Evolutionary conservation across 1,140 invertebrate species (phyloP).

Genomic region (Bombus pyrosoma): DNA sequence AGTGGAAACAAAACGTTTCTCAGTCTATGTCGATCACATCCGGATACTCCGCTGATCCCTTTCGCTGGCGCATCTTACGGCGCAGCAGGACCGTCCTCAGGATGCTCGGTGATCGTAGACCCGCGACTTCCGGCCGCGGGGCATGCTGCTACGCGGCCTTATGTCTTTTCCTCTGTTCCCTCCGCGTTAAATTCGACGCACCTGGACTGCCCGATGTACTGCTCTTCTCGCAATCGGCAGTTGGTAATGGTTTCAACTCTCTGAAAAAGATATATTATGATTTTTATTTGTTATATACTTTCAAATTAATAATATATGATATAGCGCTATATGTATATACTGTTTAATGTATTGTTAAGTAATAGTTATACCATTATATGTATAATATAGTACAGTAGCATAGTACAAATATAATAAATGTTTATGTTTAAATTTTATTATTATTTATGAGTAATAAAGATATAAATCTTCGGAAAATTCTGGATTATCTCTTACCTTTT

Average conservation of each 20-base stretch:
- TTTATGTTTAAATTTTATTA: not conserved
- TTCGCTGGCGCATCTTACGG: conserved; percentile 73
- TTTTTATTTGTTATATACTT: too few species aligned
- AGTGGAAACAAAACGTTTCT: conserved; percentile 53
- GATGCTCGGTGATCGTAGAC: conserved; percentile 74
- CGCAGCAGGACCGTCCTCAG: conserved; percentile 77
- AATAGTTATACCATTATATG: too few species aligned
- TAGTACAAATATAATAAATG: too few species aligned
- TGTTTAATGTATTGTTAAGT: too few species aligned
- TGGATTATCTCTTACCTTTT: too few species aligned
- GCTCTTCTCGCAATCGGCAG: conserved; percentile 78
- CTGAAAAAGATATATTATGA: conserved; percentile 70
- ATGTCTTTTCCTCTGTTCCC: conserved; percentile 84
- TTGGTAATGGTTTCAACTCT: conserved; percentile 83
- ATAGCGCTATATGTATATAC: too few species aligned
- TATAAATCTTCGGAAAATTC: too few species aligned
- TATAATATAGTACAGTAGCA: too few species aligned
- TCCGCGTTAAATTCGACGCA: conserved; percentile 69
- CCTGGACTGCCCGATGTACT: conserved; percentile 49
- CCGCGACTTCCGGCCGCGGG: conserved; percentile 80
- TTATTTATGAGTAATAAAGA: not conserved
- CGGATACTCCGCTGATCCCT: conserved; percentile 73
- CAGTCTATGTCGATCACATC: conserved; percentile 67
- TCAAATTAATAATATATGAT: too few species aligned
- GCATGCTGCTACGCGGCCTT: conserved; percentile 83